A percentile compares a stretch with the other conserved stretches of the same genome.
Conservation (phyloP, 2,113 vertebrate species). For the Riparia riparia region DNA sequence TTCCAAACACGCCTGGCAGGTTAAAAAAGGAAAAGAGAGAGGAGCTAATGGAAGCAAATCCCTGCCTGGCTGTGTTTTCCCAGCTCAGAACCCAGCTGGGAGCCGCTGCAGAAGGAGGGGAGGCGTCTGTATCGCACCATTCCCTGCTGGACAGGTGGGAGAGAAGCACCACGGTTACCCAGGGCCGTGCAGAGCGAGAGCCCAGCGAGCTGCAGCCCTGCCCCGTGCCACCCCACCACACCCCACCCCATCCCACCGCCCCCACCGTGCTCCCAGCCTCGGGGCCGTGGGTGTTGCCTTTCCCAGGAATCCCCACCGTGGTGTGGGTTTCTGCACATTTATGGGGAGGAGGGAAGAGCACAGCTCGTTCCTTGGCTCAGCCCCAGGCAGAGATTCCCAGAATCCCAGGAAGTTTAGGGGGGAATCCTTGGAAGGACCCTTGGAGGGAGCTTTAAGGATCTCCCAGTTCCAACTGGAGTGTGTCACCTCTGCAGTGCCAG, state of each 20-base stretch:
- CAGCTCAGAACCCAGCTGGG: neutral
- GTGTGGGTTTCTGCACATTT: fast-evolving
- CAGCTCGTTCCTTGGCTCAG: neutral
- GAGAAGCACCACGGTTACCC: fast-evolving
- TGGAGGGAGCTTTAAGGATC: neutral
- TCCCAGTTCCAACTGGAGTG: too few species aligned
- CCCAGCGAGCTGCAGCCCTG: neutral
- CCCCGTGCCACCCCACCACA: neutral
- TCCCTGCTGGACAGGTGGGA: neutral
- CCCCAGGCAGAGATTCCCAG: neutral
- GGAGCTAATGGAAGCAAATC: neutral
- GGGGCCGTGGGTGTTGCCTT: fast-evolving
- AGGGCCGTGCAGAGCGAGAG: fast-evolving
- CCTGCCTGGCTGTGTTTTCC: neutral
- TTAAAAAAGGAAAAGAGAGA: neutral
- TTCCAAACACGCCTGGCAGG: neutral
- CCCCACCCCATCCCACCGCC: neutral
- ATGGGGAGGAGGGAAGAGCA: fast-evolving
- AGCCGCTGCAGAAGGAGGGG: neutral
- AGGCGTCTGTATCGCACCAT: neutral
- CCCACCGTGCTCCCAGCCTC: neutral
- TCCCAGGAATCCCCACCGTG: neutral
- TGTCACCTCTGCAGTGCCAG: neutral
- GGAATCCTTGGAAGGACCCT: too few species aligned
- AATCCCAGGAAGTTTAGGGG: too few species aligned